Base-by-base conservation (phyloP, 2,113 vertebrate species). In the Callionymus lyra region DNA sequence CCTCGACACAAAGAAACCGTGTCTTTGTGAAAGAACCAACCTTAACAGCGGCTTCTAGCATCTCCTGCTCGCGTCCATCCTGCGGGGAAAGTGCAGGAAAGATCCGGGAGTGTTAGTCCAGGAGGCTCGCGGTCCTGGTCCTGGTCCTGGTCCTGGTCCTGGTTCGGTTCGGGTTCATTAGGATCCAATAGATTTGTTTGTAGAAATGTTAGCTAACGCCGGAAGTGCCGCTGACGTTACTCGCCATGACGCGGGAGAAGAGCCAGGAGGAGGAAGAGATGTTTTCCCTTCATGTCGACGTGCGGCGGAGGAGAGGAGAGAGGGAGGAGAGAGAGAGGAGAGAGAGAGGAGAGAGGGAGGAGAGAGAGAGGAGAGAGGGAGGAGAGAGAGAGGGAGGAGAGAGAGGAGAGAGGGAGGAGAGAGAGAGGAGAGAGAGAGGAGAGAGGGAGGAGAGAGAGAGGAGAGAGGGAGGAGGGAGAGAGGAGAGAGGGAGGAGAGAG, bases 371-470 rank as follows among this genome's bases (percentile, higher is more conserved):
- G 63, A 19, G 37, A 53, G 73, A 69, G 68, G 69, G 61, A 15
- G n/a, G 41, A 10, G 19, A 12, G 31, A 35, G n/a, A 12, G 32
- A 51, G 59, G 49, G 76, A 79, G 77, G 79, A 72, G 70, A 50
- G 46, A 50, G 52, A 37, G 56, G 55, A 55, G 63, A 19, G 37
- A 53, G 73, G 13, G 41, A 10, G 19, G 16, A 33, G 18, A 12
- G 32, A 51, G 59, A 47, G 76, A 79, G 77, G 79, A 72, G 70
- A 50, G 46, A 50, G 52, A 37, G 56, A 53, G 53, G 63, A 19
- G 37, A 53, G 73, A 69, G 68, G 69, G 61, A 15, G 41, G 6
- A 18, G 16, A 33, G 18, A 12, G 32, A 51, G 59, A 47, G 76
- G 77, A 77, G 79, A 72, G 70, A 50, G 46, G 53, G 52, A 37